These are phyloP conservation scores for Datnioides undecimradiatus DNA, from an alignment of 2,113 vertebrate species.

Conservation along the genomic window DNA sequence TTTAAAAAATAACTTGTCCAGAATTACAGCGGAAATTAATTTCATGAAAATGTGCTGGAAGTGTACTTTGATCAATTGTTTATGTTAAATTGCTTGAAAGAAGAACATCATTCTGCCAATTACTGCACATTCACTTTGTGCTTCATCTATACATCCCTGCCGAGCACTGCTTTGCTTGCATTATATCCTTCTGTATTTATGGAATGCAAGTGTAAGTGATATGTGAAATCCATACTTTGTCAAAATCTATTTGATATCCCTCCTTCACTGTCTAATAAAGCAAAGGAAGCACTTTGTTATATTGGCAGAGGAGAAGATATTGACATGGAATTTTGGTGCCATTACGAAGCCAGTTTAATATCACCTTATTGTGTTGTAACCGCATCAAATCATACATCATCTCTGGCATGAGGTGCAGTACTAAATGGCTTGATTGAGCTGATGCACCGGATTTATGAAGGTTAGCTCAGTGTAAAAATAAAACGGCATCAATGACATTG, in stretches of 20 bases:
- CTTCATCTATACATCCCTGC: not conserved
- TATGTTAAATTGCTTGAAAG: constrained; percentile 11
- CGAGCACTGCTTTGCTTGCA: constrained; percentile 45
- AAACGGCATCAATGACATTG: not conserved
- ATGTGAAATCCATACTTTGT: constrained; percentile 70
- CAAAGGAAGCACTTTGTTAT: constrained; percentile 79
- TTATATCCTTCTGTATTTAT: constrained; percentile 53
- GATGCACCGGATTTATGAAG: constrained; percentile 67
- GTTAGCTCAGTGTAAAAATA: constrained; percentile 58
- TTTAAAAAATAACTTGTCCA: constrained; percentile 42
- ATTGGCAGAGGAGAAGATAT: constrained; percentile 70
- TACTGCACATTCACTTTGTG: constrained; percentile 17
- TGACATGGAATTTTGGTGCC: constrained; percentile 86
- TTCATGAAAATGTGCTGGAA: constrained; percentile 17
- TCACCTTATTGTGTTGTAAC: constrained; percentile 80
- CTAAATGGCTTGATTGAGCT: constrained; percentile 65
- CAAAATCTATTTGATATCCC: constrained; percentile 70
- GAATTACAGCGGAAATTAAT: constrained; percentile 16
- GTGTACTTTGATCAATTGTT: constrained; percentile 34
- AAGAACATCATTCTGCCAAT: constrained; percentile 4
- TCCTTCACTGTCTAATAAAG: constrained; percentile 77
- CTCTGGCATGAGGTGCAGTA: constrained; percentile 47
- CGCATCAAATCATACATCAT: constrained; percentile 77
- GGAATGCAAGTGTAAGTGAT: constrained; percentile 57
- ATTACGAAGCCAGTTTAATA: constrained; percentile 84